These are phyloP conservation scores for Plecotus auritus DNA, from an alignment of 2,113 vertebrate genomes.

Conservation along the genomic window DNA sequence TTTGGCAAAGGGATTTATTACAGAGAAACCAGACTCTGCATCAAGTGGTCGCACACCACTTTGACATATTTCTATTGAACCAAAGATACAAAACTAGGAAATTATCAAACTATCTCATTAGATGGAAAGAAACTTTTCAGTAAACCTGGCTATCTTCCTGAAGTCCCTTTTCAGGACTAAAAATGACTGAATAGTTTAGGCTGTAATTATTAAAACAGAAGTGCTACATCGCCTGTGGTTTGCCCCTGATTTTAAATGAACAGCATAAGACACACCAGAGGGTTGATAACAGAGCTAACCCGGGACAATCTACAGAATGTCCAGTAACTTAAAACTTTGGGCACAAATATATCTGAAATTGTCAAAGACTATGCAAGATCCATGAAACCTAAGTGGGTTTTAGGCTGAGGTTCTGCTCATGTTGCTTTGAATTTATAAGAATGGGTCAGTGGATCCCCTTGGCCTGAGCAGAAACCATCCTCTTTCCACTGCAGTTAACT, in stretches of 20 bases:
- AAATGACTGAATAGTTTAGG: conserved; percentile 19
- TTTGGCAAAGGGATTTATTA: conserved; percentile 75
- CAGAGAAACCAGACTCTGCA: conserved; percentile 71
- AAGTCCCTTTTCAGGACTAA: conserved; percentile 39
- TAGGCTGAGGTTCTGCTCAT: conserved; percentile 10
- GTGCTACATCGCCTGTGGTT: conserved; percentile 47
- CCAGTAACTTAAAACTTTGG: not conserved
- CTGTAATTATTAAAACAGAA: conserved; percentile 52
- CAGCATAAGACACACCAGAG: not conserved
- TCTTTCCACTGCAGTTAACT: not conserved
- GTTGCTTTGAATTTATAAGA: not conserved
- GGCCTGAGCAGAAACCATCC: conserved; percentile 10
- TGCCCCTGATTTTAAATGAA: not conserved
- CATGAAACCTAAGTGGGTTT: not conserved
- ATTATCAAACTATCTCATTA: conserved; percentile 61
- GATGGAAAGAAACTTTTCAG: conserved; percentile 16
- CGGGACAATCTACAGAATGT: not conserved
- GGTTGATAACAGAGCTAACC: not conserved
- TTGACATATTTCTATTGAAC: conserved; percentile 12
- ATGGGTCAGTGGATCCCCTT: not conserved
- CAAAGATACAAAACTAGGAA: conserved; percentile 39
- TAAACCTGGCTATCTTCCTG: conserved; percentile 47
- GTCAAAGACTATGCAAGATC: not conserved
- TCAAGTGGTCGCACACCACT: conserved; percentile 36
- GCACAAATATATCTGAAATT: not conserved